Evolutionary conservation across 2,113 vertebrate species (phyloP).

Genomic region (Thymallus thymallus): DNA sequence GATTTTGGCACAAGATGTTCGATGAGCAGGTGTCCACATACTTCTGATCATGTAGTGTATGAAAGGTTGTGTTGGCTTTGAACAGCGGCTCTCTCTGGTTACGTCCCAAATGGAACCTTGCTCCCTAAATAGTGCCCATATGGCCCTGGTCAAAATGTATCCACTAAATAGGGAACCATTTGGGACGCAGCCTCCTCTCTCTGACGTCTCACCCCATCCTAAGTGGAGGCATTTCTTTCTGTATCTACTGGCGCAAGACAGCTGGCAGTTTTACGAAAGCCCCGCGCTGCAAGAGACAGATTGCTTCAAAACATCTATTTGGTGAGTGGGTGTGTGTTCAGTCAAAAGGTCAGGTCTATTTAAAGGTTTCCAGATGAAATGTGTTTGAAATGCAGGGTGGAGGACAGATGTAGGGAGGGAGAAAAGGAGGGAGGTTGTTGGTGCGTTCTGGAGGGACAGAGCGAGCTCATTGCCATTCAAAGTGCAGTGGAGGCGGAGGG

Average conservation of each 20-base stretch:
- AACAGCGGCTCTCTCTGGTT: background rate
- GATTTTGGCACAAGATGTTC: background rate
- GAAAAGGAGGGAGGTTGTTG: background rate
- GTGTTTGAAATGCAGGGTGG: constrained; percentile 61
- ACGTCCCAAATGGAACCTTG: too few relatives aligned
- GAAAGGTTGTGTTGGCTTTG: constrained; percentile 45
- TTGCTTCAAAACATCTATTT: constrained; percentile 32
- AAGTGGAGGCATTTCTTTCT: background rate
- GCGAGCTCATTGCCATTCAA: background rate
- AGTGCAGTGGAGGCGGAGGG: too few relatives aligned
- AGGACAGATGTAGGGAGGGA: background rate
- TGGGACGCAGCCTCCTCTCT: too few relatives aligned
- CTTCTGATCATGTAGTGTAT: background rate
- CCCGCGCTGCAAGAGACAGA: constrained; percentile 19
- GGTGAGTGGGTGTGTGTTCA: constrained; percentile 42
- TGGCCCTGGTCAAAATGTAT: too few relatives aligned
- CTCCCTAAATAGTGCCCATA: too few relatives aligned
- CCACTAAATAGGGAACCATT: too few relatives aligned
- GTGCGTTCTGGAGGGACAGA: constrained; percentile 23
- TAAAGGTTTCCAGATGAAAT: constrained; percentile 63
- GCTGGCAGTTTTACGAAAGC: constrained; percentile 35
- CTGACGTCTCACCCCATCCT: too few relatives aligned
- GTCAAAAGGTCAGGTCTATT: constrained; percentile 69
- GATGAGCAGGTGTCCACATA: too few relatives aligned
- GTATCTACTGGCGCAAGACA: background rate